These are phyloP conservation scores for Tychaedon coryphoeus DNA, from an alignment of 2,113 vertebrate species.

Conservation along the genomic window DNA sequence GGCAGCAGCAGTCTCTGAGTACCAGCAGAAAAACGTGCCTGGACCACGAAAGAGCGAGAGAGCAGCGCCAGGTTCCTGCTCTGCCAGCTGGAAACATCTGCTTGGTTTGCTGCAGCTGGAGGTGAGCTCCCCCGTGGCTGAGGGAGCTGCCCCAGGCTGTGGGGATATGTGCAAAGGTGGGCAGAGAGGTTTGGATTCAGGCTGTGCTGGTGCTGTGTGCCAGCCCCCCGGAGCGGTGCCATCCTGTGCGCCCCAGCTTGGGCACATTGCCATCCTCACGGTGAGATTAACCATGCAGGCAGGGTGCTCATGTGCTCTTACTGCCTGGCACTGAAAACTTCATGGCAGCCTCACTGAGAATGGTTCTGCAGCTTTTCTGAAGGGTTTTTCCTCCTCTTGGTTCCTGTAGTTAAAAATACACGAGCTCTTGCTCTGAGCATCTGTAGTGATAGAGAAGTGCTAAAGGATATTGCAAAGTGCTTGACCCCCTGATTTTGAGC, in stretches of 20 bases:
- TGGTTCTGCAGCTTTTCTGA: not conserved
- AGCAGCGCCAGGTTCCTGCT: not conserved
- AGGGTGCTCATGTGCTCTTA: rapidly evolving
- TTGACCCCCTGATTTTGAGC: not conserved
- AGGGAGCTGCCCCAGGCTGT: not conserved
- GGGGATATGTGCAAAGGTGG: not conserved
- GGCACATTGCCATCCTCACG: not conserved
- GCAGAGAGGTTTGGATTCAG: not conserved
- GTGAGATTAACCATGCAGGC: not conserved
- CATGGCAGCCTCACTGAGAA: not conserved
- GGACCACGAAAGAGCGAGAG: not conserved
- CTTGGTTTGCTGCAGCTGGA: not conserved
- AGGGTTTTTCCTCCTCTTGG: not conserved
- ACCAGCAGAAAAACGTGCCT: not conserved
- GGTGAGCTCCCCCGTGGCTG: not conserved
- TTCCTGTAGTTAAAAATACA: not conserved
- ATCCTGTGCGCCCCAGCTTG: not conserved
- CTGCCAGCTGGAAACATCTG: not conserved
- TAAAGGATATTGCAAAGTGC: not conserved
- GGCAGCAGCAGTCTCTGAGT: not conserved
- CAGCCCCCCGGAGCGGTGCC: rapidly evolving
- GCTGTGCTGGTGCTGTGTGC: not conserved
- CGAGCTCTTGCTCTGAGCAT: not conserved
- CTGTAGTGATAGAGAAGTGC: not conserved
- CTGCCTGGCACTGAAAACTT: not conserved